These are phyloP conservation scores for Telmatherina bonti DNA, from an alignment of 2,797 vertebrate species.

Conservation along the genomic window DNA sequence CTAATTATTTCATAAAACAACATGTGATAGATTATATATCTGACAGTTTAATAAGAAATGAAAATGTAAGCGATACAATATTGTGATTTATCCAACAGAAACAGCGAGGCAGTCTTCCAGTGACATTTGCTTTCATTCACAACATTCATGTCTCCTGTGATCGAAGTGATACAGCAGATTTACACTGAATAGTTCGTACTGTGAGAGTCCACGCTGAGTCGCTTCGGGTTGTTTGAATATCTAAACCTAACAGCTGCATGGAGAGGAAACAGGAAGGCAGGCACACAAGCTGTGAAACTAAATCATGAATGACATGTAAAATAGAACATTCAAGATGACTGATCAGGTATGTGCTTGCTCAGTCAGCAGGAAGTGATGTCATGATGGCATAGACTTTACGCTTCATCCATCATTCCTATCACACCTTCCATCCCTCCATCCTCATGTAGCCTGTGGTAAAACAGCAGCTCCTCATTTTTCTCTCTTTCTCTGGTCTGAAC, in stretches of 20 bases:
- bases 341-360: conserved; percentile 9
- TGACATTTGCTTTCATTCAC: background rate
- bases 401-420: too few relatives aligned
- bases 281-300: conserved; percentile 13
- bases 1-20: too few relatives aligned
- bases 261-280: conserved; percentile 4
- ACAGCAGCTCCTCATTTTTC: too few relatives aligned
- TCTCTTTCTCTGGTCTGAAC: too few relatives aligned
- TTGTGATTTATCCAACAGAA: background rate
- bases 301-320: conserved; percentile 40
- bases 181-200: background rate
- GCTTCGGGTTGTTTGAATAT: conserved; percentile 27
- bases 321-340: conserved; percentile 5
- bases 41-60: too few relatives aligned
- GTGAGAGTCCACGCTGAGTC: conserved; percentile 19
- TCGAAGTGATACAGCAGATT: conserved; percentile 16
- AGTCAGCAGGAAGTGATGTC: conserved; percentile 20
- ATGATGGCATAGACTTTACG: background rate
- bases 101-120: background rate
- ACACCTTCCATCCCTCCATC: background rate
- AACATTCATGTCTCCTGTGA: conserved; percentile 1
- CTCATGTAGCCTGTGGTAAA: background rate
- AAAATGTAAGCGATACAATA: too few relatives aligned
- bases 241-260: conserved; percentile 17
- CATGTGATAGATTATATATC: too few relatives aligned